These are phyloP conservation scores for Chromoteleia sp. DNA, from an alignment of 2,888 invertebrate genomes.

Conservation along the genomic window DNA sequence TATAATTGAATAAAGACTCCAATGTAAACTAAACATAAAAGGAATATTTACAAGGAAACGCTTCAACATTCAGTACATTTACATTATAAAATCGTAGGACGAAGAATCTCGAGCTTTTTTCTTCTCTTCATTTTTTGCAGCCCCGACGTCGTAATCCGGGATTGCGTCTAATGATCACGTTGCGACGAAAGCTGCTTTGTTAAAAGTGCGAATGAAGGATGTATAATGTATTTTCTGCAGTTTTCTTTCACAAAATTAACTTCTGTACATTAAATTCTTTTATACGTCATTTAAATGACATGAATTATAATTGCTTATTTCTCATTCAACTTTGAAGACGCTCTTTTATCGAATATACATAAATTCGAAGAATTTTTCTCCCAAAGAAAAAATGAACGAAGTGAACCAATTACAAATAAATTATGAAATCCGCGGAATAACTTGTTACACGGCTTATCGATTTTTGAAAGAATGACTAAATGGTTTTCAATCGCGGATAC, in stretches of 20 bases:
- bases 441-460: constrained; percentile 18
- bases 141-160: constrained; percentile 38
- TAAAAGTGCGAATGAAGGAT: constrained; percentile 36
- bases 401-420: constrained; percentile 41
- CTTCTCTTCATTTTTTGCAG: constrained; percentile 18
- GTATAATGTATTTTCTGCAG: constrained; percentile 35
- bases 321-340: neutral
- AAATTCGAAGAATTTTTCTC: constrained; percentile 14
- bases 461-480: neutral
- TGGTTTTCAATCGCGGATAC: constrained; percentile 18
- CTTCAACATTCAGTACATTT: constrained; percentile 15
- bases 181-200: constrained; percentile 44
- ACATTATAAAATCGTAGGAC: constrained; percentile 33
- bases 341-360: constrained; percentile 9
- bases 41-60: constrained; percentile 26
- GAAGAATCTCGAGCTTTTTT: constrained; percentile 24
- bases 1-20: no score
- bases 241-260: constrained; percentile 23
- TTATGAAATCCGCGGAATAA: constrained; percentile 20
- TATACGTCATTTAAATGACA: neutral
- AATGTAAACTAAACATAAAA: constrained; percentile 30
- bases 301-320: constrained; percentile 21
- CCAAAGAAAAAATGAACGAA: constrained; percentile 14
- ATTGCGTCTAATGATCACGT: constrained; percentile 44
- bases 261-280: constrained; percentile 25